Base-by-base conservation (phyloP, 2,113 vertebrate species). In the Pomatostomus ruficeps region DNA sequence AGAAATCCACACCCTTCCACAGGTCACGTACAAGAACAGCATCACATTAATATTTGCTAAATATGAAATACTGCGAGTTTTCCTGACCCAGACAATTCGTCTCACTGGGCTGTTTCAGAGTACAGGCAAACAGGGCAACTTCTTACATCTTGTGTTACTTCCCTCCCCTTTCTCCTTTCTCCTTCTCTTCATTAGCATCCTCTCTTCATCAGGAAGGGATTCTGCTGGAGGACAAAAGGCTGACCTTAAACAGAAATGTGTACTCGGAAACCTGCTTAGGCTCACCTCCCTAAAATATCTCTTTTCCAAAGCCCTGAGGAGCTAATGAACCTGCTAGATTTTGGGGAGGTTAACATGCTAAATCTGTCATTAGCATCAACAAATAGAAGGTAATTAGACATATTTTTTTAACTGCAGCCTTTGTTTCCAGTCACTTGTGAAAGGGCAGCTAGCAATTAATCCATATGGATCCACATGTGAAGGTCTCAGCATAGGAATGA, bases 391-490 rank as follows among this genome's bases (percentile, higher is more conserved):
- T 5, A 78, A 78, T 70, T 63, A 5, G 52, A 25, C 15, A 2
- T n/a, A n/a, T 13, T 18, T 45, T 82, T 52, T 66, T 11, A 84
- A 87, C 46, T 82, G 40, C 28, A 79, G 61, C 20, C 52, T 48
- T 74, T 29, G 7, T 87, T 72, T 89, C 51, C 65, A 85, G 61
- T 67, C 31, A 71, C 46, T n/a, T 46, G n/a, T 49, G 33, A 36
- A 77, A 84, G 35, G 46, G 36, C 31, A 85, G 70, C 25, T 12
- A 46, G 22, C 43, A 71, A 38, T 81, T 84, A 49, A 74, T 58
- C 33, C 1, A 0, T 25, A 82, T 15, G 8, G 84, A 89, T 71
- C 55, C 0, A 0, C 14, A 24, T 0, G 11, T 15, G 26, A 15
- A 74, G 26, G 33, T 35, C 33, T 49, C 11, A 10, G 23, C 11